Evolutionary conservation across 2,888 invertebrate species (phyloP).

Genomic region (Rotaria sp.): DNA sequence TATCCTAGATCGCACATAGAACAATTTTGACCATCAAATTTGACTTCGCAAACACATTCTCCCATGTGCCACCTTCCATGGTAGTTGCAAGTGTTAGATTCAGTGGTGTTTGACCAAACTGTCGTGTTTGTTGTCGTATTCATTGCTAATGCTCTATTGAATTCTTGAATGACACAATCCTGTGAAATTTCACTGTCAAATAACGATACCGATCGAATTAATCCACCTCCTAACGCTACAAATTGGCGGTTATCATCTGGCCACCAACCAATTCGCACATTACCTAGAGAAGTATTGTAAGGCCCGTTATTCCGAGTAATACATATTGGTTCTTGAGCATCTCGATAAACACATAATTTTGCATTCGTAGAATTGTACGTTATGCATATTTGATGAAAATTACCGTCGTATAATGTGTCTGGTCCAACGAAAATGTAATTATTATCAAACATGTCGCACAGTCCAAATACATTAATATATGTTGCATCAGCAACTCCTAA

Average conservation of each 20-base stretch:
- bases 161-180: background rate
- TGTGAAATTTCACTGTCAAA: background rate
- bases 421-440: background rate
- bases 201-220: background rate
- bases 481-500: background rate
- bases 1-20: background rate
- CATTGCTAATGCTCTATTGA: background rate
- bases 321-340: background rate
- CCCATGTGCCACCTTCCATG: background rate
- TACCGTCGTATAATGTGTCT: background rate
- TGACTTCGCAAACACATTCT: background rate
- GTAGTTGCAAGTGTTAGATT: too few species aligned
- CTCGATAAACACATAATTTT: background rate
- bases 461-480: background rate
- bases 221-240: background rate
- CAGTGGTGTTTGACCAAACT: too few species aligned
- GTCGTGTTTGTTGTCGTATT: too few species aligned
- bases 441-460: background rate
- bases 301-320: background rate
- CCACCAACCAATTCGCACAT: background rate
- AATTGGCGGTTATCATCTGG: background rate
- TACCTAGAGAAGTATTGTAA: background rate
- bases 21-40: background rate
- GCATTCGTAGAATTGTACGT: background rate
- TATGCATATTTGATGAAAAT: background rate